A percentile compares a stretch with the other conserved stretches of the same genome.
These are phyloP conservation scores for Triplophysa rosa DNA, from an alignment of 2,113 vertebrate species.

Conservation along the genomic window DNA sequence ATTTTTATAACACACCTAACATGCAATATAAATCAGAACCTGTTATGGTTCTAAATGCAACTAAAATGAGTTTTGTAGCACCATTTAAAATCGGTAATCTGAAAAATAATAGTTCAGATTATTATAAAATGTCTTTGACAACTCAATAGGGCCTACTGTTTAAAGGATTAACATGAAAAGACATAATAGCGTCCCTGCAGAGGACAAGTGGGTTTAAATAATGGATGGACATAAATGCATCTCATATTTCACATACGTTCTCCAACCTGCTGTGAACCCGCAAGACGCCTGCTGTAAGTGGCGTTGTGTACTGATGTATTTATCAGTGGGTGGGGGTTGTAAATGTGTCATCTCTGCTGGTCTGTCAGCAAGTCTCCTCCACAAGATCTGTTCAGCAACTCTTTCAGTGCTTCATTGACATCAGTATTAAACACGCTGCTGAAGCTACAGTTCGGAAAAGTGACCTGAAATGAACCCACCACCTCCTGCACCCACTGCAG, in stretches of 20 bases:
- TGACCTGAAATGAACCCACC: conserved; percentile 70
- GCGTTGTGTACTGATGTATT: not conserved
- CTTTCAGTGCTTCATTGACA: conserved; percentile 72
- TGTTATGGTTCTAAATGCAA: not conserved
- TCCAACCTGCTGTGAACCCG: no score
- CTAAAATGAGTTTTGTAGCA: not conserved
- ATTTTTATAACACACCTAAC: no score
- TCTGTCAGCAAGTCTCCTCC: conserved; percentile 67
- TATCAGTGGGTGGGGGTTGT: conserved; percentile 8
- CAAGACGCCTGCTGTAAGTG: no score
- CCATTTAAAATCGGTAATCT: not conserved
- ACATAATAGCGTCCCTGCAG: no score
- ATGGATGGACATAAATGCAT: not conserved
- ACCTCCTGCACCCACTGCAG: conserved; percentile 83
- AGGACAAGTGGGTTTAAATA: no score
- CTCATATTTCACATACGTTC: not conserved
- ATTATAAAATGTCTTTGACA: not conserved
- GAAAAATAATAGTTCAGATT: no score
- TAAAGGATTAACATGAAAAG: no score
- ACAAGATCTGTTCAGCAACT: conserved; percentile 73
- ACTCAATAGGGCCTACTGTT: no score
- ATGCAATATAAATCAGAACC: no score
- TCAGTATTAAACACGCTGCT: conserved; percentile 65
- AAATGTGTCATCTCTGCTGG: conserved; percentile 44
- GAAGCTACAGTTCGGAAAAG: conserved; percentile 51